Conservation (phyloP, 1,140 invertebrate genomes). For the Drosophila erecta region DNA sequence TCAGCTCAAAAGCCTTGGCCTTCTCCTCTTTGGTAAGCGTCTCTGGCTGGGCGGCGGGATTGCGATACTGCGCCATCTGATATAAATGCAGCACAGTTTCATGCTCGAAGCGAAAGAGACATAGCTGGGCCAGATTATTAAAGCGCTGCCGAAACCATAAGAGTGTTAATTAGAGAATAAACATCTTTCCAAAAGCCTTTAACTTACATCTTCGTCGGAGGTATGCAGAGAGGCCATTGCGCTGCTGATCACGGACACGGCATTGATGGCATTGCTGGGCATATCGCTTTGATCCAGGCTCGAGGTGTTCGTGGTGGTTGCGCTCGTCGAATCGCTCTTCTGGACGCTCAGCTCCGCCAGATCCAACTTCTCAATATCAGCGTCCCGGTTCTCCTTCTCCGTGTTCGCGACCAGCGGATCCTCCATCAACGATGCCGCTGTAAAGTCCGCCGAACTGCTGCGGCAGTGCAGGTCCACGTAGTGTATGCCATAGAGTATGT, state of each 20-base stretch:
- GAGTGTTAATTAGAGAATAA: not conserved
- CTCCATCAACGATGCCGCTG: slow-evolving; percentile 47
- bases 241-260: slow-evolving; percentile 80
- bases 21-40: slow-evolving; percentile 84
- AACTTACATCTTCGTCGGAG: slow-evolving; percentile 75
- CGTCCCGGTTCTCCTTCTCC: slow-evolving; percentile 76
- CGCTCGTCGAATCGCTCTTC: slow-evolving; percentile 73
- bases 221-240: slow-evolving; percentile 77
- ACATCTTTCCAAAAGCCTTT: rapidly evolving
- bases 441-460: slow-evolving; percentile 49
- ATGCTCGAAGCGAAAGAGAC: slow-evolving; percentile 86
- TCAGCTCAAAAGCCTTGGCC: slow-evolving; percentile 85
- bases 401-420: slow-evolving; percentile 62
- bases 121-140: slow-evolving; percentile 85
- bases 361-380: slow-evolving; percentile 73
- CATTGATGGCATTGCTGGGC: slow-evolving; percentile 76
- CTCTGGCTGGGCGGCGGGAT: slow-evolving; percentile 36
- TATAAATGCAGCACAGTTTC: slow-evolving; percentile 80
- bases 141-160: slow-evolving; percentile 84
- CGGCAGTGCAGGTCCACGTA: slow-evolving; percentile 65
- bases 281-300: slow-evolving; percentile 71
- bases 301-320: slow-evolving; percentile 62
- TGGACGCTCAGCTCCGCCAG: slow-evolving; percentile 22
- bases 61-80: slow-evolving; percentile 78
- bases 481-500: slow-evolving; percentile 82